These are phyloP conservation scores for Hemicordylus capensis DNA, from an alignment of 2,113 vertebrate genomes.

Conservation along the genomic window DNA sequence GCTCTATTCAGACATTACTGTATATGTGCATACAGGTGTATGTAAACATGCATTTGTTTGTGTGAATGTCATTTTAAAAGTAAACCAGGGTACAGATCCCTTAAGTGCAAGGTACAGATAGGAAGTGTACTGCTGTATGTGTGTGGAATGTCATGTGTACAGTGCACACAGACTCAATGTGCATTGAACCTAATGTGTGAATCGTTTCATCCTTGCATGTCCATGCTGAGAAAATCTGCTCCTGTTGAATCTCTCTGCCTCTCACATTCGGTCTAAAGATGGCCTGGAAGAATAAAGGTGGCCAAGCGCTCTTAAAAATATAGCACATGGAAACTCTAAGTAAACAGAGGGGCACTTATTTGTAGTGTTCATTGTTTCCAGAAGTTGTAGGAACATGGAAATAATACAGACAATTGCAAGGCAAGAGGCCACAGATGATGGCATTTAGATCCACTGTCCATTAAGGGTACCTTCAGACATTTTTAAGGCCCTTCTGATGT, in stretches of 20 bases:
- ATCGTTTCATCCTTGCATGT: neutral
- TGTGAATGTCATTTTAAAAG: no score
- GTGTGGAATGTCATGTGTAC: no score
- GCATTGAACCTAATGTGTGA: no score
- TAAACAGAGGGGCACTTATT: neutral
- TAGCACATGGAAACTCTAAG: neutral
- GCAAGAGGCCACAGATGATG: neutral
- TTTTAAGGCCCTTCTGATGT: neutral
- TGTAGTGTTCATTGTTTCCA: neutral
- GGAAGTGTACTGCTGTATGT: no score
- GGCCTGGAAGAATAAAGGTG: neutral
- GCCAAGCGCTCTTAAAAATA: neutral
- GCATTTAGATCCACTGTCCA: neutral
- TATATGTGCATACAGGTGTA: no score
- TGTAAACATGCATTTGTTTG: no score
- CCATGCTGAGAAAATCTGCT: neutral
- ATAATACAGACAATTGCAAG: neutral
- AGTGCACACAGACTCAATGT: no score
- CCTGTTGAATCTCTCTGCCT: neutral
- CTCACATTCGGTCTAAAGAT: neutral
- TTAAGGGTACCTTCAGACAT: neutral
- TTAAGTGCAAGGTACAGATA: no score
- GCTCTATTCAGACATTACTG: no score
- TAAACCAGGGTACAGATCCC: no score
- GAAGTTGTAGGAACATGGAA: neutral